These are phyloP conservation scores for Pocillopora verrucosa DNA, from an alignment of 64 coral and sea anemone genomes.

Conservation along the genomic window DNA sequence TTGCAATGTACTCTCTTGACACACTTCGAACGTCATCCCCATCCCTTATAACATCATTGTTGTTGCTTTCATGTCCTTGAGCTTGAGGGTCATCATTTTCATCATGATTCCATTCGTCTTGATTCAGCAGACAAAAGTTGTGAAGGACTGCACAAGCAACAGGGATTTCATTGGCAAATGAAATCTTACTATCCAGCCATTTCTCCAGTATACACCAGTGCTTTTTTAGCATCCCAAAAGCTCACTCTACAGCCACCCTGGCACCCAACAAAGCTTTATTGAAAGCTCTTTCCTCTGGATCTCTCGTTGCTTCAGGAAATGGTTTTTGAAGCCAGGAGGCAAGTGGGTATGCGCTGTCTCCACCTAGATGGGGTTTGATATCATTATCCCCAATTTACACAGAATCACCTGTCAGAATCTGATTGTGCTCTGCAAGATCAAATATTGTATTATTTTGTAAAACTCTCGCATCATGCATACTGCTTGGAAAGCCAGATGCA, in stretches of 20 bases:
- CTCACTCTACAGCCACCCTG: slow-evolving; percentile 41
- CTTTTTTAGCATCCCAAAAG: slow-evolving; percentile 33
- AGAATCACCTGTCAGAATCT: slow-evolving; percentile 14
- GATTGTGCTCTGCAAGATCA: slow-evolving; percentile 42
- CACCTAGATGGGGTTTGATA: slow-evolving; percentile 29
- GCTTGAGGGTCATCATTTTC: background rate
- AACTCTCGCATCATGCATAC: slow-evolving; percentile 41
- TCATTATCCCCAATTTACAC: slow-evolving; percentile 24
- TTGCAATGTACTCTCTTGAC: too few relatives aligned
- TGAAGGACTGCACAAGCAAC: slow-evolving; percentile 43
- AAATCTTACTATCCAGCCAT: slow-evolving; percentile 37
- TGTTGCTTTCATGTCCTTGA: background rate
- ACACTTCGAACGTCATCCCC: too few relatives aligned
- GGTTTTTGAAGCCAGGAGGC: slow-evolving; percentile 51
- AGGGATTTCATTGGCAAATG: slow-evolving; percentile 39
- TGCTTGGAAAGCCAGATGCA: slow-evolving; percentile 29
- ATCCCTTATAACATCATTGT: too few relatives aligned
- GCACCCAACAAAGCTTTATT: slow-evolving; percentile 42
- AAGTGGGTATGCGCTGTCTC: slow-evolving; percentile 47
- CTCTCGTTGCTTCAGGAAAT: slow-evolving; percentile 46
- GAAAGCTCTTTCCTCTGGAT: slow-evolving; percentile 51
- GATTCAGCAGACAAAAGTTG: slow-evolving; percentile 45
- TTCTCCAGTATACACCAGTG: slow-evolving; percentile 19
- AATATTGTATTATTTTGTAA: slow-evolving; percentile 40
- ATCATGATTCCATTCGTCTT: slow-evolving; percentile 19